Conservation (phyloP, 2,113 vertebrate species). For the Nycticryphes semicollaris region DNA sequence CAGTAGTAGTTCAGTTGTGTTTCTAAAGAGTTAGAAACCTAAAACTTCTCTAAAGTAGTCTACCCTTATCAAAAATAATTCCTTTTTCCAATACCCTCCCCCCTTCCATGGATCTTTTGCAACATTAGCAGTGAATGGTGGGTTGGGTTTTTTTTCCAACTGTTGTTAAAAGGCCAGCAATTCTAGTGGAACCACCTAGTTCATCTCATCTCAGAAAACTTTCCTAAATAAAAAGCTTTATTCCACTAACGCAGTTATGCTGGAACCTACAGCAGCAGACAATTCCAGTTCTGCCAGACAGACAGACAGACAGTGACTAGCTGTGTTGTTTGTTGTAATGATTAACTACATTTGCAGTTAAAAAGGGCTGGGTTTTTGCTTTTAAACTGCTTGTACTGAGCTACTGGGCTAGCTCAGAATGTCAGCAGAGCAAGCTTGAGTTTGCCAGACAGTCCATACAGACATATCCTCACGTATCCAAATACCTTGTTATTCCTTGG, state of each 20-base stretch:
- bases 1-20: background rate
- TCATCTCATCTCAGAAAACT: background rate
- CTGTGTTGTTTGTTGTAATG: background rate
- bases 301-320: background rate
- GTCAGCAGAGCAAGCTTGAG: background rate
- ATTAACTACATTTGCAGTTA: background rate
- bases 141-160: no score
- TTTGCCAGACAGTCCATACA: background rate
- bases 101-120: background rate
- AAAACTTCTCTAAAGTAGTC: background rate
- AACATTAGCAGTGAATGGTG: background rate
- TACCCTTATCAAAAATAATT: background rate
- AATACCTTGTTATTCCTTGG: background rate
- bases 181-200: background rate
- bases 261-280: background rate
- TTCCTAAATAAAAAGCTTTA: conserved; percentile 32
- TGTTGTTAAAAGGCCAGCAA: background rate
- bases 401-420: background rate
- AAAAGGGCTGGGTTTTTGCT: background rate
- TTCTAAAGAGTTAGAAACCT: background rate
- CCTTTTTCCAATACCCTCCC: background rate
- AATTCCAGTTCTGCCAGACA: background rate
- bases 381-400: background rate
- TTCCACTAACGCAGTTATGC: conserved; percentile 3
- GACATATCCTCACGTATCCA: background rate